phyloP scores from a whole-genome alignment of 2,888 invertebrate species.

The Celastrina argiolus region DNA sequence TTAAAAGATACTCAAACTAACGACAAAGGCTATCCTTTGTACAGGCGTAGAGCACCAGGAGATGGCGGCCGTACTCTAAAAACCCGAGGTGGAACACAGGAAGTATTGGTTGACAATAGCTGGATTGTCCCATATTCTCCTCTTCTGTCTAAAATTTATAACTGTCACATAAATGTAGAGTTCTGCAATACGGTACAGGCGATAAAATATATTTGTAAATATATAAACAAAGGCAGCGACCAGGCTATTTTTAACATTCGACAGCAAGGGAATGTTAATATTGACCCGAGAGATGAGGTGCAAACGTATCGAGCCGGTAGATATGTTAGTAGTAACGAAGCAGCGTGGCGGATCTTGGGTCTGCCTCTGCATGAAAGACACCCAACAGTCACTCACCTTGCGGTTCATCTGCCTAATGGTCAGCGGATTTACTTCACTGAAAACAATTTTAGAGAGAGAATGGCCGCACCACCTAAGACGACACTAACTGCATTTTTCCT shows the following conservation, averaged over 20 bases:
- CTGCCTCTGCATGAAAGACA: constrained; percentile 33
- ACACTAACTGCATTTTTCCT: constrained; percentile 33
- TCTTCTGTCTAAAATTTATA: constrained; percentile 31
- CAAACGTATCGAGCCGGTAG: constrained; percentile 28
- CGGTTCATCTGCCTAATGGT: constrained; percentile 33
- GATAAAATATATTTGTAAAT: constrained; percentile 31
- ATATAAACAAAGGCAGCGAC: constrained; percentile 36
- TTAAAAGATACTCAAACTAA: not conserved
- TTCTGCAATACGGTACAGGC: constrained; percentile 31
- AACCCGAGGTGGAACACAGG: not conserved
- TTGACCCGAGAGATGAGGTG: constrained; percentile 31
- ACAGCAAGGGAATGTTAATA: constrained; percentile 23
- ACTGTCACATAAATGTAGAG: constrained; percentile 32
- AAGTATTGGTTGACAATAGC: constrained; percentile 25
- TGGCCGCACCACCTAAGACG: constrained; percentile 30
- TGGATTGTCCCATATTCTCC: constrained; percentile 35
- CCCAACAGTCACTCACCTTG: constrained; percentile 31
- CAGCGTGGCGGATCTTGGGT: constrained; percentile 29
- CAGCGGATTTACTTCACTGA: constrained; percentile 32
- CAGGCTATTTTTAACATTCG: constrained; percentile 31
- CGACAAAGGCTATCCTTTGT: constrained; percentile 13
- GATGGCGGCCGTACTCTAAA: constrained; percentile 18
- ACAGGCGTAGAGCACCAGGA: constrained; percentile 10
- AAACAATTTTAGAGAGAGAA: constrained; percentile 30
- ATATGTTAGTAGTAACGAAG: constrained; percentile 27